Evolutionary conservation across 2,113 vertebrate genomes (phyloP).

Genomic region (Promerops cafer): DNA sequence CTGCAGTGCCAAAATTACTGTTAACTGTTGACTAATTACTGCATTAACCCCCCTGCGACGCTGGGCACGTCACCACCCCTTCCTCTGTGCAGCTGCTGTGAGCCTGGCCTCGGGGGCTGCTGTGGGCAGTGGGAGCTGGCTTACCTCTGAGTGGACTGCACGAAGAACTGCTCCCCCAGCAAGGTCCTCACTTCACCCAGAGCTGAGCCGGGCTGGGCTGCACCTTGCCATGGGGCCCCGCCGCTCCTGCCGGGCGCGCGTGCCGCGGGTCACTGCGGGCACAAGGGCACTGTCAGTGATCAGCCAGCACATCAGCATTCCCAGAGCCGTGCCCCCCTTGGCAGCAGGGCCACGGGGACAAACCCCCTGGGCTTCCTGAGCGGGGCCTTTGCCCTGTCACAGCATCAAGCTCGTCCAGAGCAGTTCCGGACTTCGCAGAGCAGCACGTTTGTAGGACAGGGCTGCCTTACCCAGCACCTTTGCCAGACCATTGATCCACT

Average conservation of each 20-base stretch:
- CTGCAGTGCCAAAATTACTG: background rate
- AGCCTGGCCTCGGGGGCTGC: background rate
- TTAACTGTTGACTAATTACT: too few species aligned
- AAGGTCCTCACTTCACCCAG: constrained; percentile 66
- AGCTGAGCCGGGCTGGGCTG: constrained; percentile 65
- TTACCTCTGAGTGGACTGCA: constrained; percentile 64
- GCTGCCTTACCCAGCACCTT: background rate
- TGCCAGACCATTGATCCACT: background rate
- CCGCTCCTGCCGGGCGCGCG: constrained; percentile 13
- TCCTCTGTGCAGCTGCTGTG: background rate
- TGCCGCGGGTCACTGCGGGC: constrained; percentile 4
- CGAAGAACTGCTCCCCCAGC: constrained; percentile 61
- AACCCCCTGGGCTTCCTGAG: background rate
- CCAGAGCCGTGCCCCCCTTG: background rate
- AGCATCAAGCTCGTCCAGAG: background rate
- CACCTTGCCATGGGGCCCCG: constrained; percentile 72
- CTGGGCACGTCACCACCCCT: background rate
- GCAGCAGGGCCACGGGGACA: background rate
- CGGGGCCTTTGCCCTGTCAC: background rate
- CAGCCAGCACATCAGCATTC: background rate
- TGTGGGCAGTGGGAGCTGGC: background rate
- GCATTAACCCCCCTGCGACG: background rate
- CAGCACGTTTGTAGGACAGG: background rate
- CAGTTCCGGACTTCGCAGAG: background rate
- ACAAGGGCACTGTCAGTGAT: background rate